Percentiles rank a stretch among this genome's conserved stretches.
Evolutionary conservation across 1,140 invertebrate genomes (phyloP).

Genomic region (Drosophila subobscura): DNA sequence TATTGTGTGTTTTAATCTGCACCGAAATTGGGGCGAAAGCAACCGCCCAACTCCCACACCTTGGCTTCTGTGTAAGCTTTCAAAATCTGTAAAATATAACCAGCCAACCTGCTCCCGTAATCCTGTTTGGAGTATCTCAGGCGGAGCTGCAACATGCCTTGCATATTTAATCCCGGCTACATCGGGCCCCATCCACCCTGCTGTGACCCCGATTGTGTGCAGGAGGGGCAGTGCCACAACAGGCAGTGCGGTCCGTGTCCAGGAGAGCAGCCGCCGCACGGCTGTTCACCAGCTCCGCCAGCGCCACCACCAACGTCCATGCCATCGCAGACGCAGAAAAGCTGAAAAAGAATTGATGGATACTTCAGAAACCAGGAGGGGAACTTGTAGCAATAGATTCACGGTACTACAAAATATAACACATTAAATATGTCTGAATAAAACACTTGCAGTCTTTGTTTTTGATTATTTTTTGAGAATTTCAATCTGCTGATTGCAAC

Average conservation of each 20-base stretch:
- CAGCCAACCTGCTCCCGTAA: conserved; percentile 30
- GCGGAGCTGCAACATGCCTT: conserved; percentile 44
- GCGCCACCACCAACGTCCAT: neutral
- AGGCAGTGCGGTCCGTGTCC: conserved; percentile 52
- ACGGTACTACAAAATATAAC: too few species aligned
- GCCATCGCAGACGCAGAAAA: neutral
- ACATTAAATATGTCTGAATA: too few species aligned
- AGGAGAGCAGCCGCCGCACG: conserved; percentile 28
- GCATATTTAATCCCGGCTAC: conserved; percentile 66
- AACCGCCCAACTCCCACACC: neutral
- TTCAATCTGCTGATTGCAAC: too few species aligned
- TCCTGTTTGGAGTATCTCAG: conserved; percentile 1
- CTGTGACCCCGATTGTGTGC: conserved; percentile 56
- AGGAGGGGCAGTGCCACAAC: conserved; percentile 27
- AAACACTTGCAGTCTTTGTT: too few species aligned
- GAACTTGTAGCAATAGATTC: neutral
- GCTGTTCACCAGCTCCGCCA: conserved; percentile 22
- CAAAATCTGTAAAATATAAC: conserved; percentile 34
- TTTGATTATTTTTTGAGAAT: too few species aligned
- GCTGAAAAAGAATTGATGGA: neutral
- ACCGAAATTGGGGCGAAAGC: conserved; percentile 4
- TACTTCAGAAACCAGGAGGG: too few species aligned
- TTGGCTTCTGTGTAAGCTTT: conserved; percentile 25
- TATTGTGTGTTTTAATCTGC: conserved; percentile 13
- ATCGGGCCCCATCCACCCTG: conserved; percentile 65